phyloP scores from a whole-genome alignment of 2,888 invertebrate species.

The Xylophagus ater region DNA sequence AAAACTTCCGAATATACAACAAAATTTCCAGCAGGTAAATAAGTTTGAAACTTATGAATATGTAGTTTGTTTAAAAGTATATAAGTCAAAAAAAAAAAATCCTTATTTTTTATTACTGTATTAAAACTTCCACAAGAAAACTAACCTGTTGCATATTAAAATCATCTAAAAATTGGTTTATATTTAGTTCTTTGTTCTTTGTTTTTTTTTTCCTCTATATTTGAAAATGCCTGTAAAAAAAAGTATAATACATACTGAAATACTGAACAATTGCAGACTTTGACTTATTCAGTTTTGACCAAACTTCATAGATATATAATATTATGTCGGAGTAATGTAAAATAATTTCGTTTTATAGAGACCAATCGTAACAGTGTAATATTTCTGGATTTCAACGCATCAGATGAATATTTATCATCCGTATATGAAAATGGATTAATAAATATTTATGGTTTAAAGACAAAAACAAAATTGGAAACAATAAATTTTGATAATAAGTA shows the following conservation, averaged over 20 bases:
- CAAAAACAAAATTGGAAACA: conserved; percentile 31
- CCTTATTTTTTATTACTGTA: neutral
- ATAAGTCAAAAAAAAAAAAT: neutral
- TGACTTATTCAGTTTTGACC: neutral
- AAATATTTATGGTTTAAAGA: conserved; percentile 33
- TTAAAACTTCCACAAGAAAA: neutral
- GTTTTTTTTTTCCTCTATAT: neutral
- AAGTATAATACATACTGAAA: too few species aligned
- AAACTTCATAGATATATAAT: neutral
- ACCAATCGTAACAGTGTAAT: conserved; percentile 28
- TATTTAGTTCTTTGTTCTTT: neutral
- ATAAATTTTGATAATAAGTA: conserved; percentile 31
- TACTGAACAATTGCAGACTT: neutral
- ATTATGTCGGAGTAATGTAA: neutral
- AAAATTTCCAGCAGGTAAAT: conserved; percentile 29
- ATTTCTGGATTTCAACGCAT: conserved; percentile 33
- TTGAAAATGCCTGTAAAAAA: too few species aligned
- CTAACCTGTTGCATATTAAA: too few species aligned
- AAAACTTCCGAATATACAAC: conserved; percentile 24
- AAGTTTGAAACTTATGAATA: too few species aligned
- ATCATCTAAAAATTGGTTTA: neutral
- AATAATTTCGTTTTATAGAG: conserved; percentile 20
- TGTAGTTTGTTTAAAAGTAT: neutral
- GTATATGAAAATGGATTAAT: conserved; percentile 34
- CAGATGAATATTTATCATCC: conserved; percentile 34